A percentile compares a stretch with the other conserved stretches of the same genome.
Evolutionary conservation across 1,140 invertebrate genomes (phyloP).

Genomic region (Nymphalis io): DNA sequence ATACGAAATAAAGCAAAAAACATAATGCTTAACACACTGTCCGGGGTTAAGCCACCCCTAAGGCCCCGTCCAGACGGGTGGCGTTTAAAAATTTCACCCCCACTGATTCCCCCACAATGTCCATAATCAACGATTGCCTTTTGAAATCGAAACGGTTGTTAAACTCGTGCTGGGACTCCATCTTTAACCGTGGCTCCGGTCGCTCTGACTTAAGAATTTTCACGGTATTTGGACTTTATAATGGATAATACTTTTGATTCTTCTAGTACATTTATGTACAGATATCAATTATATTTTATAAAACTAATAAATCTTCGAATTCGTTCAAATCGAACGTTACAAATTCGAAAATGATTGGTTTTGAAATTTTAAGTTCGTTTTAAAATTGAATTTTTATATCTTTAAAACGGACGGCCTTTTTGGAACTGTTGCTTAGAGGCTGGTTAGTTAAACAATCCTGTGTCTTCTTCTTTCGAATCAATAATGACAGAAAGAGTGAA

Average conservation of each 20-base stretch:
- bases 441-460: too few species aligned
- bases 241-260: not conserved
- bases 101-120: conserved; percentile 69
- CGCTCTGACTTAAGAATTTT: conserved; percentile 17
- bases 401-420: too few species aligned
- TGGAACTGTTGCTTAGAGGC: too few species aligned
- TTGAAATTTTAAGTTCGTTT: too few species aligned
- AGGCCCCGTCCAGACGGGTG: conserved; percentile 57
- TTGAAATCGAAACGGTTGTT: conserved; percentile 75
- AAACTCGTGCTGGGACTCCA: conserved; percentile 38
- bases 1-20: conserved; percentile 1
- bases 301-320: too few species aligned
- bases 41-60: conserved; percentile 30
- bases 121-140: conserved; percentile 76
- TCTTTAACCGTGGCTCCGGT: conserved; percentile 32
- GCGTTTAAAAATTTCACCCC: conserved; percentile 78
- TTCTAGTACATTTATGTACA: not conserved
- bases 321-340: too few species aligned
- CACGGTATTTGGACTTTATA: conserved; percentile 24
- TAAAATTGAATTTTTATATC: too few species aligned
- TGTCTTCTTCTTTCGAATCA: too few species aligned
- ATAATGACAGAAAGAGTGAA: too few species aligned
- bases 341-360: too few species aligned
- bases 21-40: conserved; percentile 28
- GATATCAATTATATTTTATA: not conserved